Evolutionary conservation across 1,140 invertebrate genomes (phyloP), one percentile per base, ranked within the genome.

Genomic region (Drosophila pruinosa): DNA sequence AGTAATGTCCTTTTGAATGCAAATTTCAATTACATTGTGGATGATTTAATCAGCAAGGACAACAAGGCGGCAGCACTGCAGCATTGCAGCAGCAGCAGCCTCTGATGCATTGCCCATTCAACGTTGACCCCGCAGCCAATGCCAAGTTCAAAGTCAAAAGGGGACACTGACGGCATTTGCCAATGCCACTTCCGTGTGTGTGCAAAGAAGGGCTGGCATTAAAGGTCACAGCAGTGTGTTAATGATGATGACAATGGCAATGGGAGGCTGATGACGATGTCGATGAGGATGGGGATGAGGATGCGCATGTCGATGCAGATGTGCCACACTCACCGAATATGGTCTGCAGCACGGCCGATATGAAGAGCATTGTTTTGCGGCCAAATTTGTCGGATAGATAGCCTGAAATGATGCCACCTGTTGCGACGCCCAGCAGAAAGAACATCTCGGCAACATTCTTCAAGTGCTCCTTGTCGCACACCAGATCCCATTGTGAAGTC

Each of bases 351-450:
- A 95, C 75, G 43, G 95, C 92, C 56, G 95, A 94, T 22, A 94
- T 90, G 91, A 97, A 94, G 45, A 97, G 90, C 34, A 95, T 95
- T 43, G 92, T 93, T 91, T 97, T 97, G 59, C 96, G 93, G 4
- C 96, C 96, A 76, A 94, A 96, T 90, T 93, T 94, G 89, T 95
- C 95, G n/a, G 95, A 95, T 43, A 95, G 92, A 79, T 94, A 93
- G 15, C 95, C 95, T 34, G 94, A 94, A 2, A 95, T 92, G 6
- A 95, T 93, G 34, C 95, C 95, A 65, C 95, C 95, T 50, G 94
- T 89, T 48, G 94, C 94, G 2, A 95, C 94, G 26, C 95, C 95
- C 26, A 94, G 90, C 17, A 95, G 89, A 86, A 95, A 95, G 80
- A 94, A 93, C 90, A 95, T 94, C 91, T 95, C 95, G 7, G 94